Base-by-base conservation (phyloP, 2,797 vertebrate genomes). In the Anabacerthia variegaticeps region DNA sequence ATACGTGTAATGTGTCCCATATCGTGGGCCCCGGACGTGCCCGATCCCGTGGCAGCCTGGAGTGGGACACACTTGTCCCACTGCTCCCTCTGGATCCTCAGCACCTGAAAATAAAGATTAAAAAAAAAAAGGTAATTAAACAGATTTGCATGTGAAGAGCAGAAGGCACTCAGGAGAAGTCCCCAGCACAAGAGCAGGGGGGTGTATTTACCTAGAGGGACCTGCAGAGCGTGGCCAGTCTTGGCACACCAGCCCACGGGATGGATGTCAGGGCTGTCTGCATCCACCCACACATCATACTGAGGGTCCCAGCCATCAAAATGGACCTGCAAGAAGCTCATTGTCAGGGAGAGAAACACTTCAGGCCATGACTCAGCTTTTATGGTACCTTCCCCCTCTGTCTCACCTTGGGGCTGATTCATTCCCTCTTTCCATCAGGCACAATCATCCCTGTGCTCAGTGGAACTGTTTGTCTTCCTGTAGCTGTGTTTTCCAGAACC, bases 1-100 rank as follows among this genome's bases (percentile, higher is more conserved):
- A 80, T 93, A 99, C 99, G 98, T 99, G 94, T 99, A 98, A 97
- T 99, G 99, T 9, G 99, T 99, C 88, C 99, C 98, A 6, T 99
- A 99, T 91, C 98, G 98, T 48, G 99, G 98, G 84, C 99, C 99
- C 92, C 98, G 98, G 54, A 99, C 98, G 52, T 99, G 99, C 49
- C 99, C 99, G 1, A 99, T 98, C 7, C 99, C 99, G 2, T 98
- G 98, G 96, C 99, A 99, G 93, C 99, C 99, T 19, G 98, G 98
- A 67, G 99, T 99, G 65, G 99, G 99, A 96, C 99, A 99, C 6
- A 97, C 98, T 95, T 99, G 99, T 93, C 98, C 98, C 62, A 96
- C 98, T 72, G 98, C 92, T 26, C 94, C 89, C 58, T 97, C 69
- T 72, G 96, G 41, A 52, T 98, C 98, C 89, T 89, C 97, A 62